Evolutionary conservation across 1,140 invertebrate species (phyloP).

Genomic region (Cryptotermes secundus): DNA sequence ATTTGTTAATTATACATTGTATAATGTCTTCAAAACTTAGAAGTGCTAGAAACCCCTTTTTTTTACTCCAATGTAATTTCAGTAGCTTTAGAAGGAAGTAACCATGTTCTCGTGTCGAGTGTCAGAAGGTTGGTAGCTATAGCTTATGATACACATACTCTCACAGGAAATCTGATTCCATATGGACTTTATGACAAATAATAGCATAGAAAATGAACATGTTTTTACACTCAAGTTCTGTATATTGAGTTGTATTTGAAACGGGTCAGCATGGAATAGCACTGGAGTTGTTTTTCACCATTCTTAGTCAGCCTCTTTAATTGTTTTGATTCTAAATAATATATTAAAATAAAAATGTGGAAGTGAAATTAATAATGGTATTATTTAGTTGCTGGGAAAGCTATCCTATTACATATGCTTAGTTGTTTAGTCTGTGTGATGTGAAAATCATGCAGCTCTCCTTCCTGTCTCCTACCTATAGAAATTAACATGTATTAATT

Average conservation of each 20-base stretch:
- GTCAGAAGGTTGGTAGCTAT: not conserved
- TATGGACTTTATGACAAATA: not conserved
- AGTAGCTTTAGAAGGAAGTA: not conserved
- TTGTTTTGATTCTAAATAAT: not conserved
- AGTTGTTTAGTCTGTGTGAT: too few relatives aligned
- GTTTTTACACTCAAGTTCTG: not conserved
- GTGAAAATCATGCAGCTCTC: too few relatives aligned
- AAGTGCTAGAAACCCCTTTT: not conserved
- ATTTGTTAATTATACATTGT: not conserved
- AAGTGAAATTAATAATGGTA: not conserved
- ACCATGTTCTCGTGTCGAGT: not conserved
- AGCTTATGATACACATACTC: not conserved
- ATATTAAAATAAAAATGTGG: not conserved
- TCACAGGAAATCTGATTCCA: not conserved
- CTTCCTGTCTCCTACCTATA: too few relatives aligned
- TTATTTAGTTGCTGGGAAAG: not conserved
- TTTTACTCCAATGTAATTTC: not conserved
- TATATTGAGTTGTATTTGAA: not conserved
- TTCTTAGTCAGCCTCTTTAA: slow-evolving; percentile 9
- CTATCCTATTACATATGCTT: too few relatives aligned
- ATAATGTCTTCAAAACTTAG: not conserved
- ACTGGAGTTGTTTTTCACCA: not conserved
- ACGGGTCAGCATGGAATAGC: not conserved
- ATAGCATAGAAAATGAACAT: not conserved
- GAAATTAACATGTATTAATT: too few relatives aligned